Conservation (phyloP, 2,888 invertebrate genomes). For the Piscicola geometra region DNA sequence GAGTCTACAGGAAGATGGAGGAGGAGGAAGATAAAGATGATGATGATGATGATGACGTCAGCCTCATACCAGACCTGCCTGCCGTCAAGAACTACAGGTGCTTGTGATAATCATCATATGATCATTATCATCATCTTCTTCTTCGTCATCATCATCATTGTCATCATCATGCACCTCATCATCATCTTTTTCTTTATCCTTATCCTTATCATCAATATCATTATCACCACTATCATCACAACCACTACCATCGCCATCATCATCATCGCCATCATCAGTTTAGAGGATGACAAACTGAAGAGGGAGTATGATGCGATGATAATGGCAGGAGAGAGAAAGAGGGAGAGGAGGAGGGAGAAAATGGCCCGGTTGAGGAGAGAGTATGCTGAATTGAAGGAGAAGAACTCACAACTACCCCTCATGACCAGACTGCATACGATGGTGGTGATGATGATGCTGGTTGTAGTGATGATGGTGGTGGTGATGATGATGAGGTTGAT, state of each 20-base stretch:
- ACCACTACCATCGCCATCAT: not conserved
- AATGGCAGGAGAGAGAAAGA: slow-evolving; percentile 54
- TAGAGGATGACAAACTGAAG: slow-evolving; percentile 57
- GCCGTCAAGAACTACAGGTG: slow-evolving; percentile 11
- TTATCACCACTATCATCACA: too few species aligned
- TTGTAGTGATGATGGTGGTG: too few species aligned
- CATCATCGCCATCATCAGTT: slow-evolving; percentile 46
- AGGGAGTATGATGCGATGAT: slow-evolving; percentile 55
- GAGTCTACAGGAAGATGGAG: too few species aligned
- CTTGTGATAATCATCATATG: not conserved
- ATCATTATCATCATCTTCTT: slow-evolving; percentile 29
- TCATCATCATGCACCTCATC: slow-evolving; percentile 39
- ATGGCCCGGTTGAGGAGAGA: slow-evolving; percentile 51
- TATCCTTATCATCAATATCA: too few species aligned
- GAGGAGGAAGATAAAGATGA: too few species aligned
- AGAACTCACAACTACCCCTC: slow-evolving; percentile 51
- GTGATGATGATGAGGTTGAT: too few species aligned
- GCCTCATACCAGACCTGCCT: not conserved
- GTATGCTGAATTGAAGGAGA: slow-evolving; percentile 52
- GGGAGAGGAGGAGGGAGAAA: slow-evolving; percentile 49
- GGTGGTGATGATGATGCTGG: slow-evolving; percentile 43
- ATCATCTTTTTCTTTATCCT: too few species aligned
- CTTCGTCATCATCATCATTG: slow-evolving; percentile 32
- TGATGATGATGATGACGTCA: not conserved
- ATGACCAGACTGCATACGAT: slow-evolving; percentile 49